Evolutionary conservation across 2,797 vertebrate species (phyloP), one percentile per base, ranked within the genome.

Genomic region (Sylvilagus floridanus): DNA sequence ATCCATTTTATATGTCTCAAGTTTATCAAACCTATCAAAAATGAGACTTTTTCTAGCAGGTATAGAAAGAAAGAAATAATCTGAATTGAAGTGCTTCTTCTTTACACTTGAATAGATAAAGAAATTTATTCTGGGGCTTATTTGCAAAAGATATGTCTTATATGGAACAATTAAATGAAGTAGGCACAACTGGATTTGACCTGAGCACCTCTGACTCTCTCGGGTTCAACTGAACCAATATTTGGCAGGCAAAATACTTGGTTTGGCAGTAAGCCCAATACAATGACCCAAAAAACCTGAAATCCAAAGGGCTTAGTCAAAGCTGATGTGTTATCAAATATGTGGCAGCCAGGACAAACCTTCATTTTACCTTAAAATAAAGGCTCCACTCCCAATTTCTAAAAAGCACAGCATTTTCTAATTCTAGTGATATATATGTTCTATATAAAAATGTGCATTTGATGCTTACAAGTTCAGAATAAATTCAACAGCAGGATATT

Each of bases 61-160:
- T 35, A 12, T 77, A 21, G 5, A 7, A 84, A 72, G 47, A 73
- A 35, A 66, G 9, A 22, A 76, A 71, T 42, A 22, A n/a, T 14
- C 28, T 62, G 22, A 77, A 76, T 50, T 76, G 19, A 32, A 71
- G 4, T 22, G 26, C 0, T 0, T 30, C 86, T 75, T 17, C 5
- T 47, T 92, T 47, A 54, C 5, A 72, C 14, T 19, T 72, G 26
- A 72, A 26, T 19, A 24, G 5, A 54, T 37, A 77, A 82, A 42
- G 4, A 32, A 62, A 42, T 71, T 65, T 69, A 57, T 52, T 83
- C 16, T 65, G 14, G 28, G 42, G 4, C 21, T 83, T n/a, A 76
- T 71, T 92, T 68, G 12, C 63, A 88, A 65, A 69, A 79, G 54
- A 37, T 54, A 92, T 66, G 73, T n/a, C 7, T 92, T 54, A 66